Base-by-base conservation (phyloP, 2,797 vertebrate species). In the Mormyrus hasselquistii region DNA sequence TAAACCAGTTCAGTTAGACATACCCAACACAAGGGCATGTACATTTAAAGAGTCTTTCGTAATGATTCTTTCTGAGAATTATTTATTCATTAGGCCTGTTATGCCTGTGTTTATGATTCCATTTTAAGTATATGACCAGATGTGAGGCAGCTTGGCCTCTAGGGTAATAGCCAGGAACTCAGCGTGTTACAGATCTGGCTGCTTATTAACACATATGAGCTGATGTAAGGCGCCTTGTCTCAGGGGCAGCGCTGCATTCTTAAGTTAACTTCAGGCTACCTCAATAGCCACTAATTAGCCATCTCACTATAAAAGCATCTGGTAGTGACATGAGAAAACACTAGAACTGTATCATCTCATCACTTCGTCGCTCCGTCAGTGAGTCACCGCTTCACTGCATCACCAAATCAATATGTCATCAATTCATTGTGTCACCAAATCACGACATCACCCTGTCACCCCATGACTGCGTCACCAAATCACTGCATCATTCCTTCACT, bases 261-360 rank as follows among this genome's bases (percentile, higher is more conserved):
- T 90, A 79, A 79, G 86, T 91, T 59, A 14, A 90, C 29, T 93
- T 89, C 90, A 88, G 91, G 92, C 92, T 92, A 85, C 94, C 93
- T 6, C 90, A 93, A 92, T 94, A 91, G 92, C 89, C 93, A 91
- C 83, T 92, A 92, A 93, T 94, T 91, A 87, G 1, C 90, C 92
- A 34, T 91, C 76, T 82, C 38, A 82, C 38, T 9, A 41, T n/a
- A 41, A 44, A 47, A n/a, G 19, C 76, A 8, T 82, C 38, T n/a
- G 90, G 91, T 91, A 91, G 89, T 88, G 93, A 92, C 41, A 65
- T 49, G 16, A 55, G 22, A 47, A 76, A 89, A 86, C 65, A 59
- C 50, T 22, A n/a, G 53, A 84, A 89, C 69, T 88, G 44, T 49
- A 25, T 47, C 16, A n/a, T 79, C 38, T 41, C 73, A 79, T 44